Evolutionary conservation across 2,888 invertebrate species (phyloP).

Genomic region (Polydrusus pterygomalis): DNA sequence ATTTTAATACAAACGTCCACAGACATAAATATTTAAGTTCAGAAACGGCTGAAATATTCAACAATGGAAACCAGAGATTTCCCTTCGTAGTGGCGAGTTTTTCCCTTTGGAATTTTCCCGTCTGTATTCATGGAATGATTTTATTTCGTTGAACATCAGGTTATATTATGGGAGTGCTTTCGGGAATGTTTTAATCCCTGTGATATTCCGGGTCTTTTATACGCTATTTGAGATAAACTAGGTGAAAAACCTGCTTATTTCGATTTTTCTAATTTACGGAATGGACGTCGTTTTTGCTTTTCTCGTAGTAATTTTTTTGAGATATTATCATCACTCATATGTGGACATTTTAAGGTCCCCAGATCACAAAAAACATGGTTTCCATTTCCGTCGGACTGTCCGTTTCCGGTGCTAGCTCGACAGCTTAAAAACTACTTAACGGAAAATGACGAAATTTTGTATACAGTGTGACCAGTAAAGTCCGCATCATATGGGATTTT

Average conservation of each 20-base stretch:
- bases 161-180: not conserved
- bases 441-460: too few species aligned
- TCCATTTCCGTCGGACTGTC: too few species aligned
- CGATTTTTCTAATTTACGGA: not conserved
- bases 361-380: too few species aligned
- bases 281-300: not conserved
- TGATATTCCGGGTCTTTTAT: not conserved
- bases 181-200: not conserved
- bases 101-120: not conserved
- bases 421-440: too few species aligned
- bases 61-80: slow-evolving; percentile 10
- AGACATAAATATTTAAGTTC: slow-evolving; percentile 5
- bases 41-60: not conserved
- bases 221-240: not conserved
- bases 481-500: too few species aligned
- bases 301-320: too few species aligned
- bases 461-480: too few species aligned
- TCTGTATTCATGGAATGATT: slow-evolving; percentile 1
- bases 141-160: slow-evolving; percentile 10
- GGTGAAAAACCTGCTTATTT: not conserved
- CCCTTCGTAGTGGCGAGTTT: not conserved
- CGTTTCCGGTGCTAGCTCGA: too few species aligned
- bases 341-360: too few species aligned
- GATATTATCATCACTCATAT: too few species aligned
- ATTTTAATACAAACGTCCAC: not conserved